These are phyloP conservation scores for Aurelia coerulea DNA, from an alignment of 30 jellyfish, hydroid and myxozoan species.

Conservation along the genomic window DNA sequence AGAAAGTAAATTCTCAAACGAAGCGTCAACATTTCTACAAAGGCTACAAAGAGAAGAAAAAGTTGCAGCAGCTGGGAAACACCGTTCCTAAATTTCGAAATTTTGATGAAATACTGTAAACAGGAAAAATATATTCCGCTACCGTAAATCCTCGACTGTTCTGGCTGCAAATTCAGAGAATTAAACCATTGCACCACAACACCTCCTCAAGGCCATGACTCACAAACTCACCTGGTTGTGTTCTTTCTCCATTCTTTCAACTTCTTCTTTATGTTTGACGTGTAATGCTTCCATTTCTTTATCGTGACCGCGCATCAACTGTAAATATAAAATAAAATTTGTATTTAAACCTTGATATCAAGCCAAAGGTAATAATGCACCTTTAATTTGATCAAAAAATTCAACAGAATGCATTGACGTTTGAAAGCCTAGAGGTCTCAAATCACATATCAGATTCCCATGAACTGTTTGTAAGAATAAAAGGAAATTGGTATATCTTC, in stretches of 20 bases:
- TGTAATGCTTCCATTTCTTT: constrained; percentile 55
- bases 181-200: no score
- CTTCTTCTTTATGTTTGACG: constrained; percentile 68
- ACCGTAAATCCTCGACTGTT: no score
- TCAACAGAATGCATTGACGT: no score
- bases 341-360: neutral
- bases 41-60: neutral
- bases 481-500: no score
- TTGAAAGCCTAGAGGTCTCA: no score
- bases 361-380: neutral
- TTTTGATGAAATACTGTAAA: no score
- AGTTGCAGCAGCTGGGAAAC: neutral
- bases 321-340: neutral
- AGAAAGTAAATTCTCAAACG: neutral
- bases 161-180: no score
- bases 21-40: neutral
- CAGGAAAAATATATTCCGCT: no score
- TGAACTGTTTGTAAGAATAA: no score
- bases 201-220: neutral
- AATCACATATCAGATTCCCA: no score
- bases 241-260: constrained; percentile 70
- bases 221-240: constrained; percentile 50
- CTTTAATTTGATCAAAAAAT: neutral
- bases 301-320: constrained; percentile 62
- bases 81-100: no score